These are phyloP conservation scores for Brachionus plicatilis DNA, from an alignment of 1,140 invertebrate genomes.

Conservation along the genomic window DNA sequence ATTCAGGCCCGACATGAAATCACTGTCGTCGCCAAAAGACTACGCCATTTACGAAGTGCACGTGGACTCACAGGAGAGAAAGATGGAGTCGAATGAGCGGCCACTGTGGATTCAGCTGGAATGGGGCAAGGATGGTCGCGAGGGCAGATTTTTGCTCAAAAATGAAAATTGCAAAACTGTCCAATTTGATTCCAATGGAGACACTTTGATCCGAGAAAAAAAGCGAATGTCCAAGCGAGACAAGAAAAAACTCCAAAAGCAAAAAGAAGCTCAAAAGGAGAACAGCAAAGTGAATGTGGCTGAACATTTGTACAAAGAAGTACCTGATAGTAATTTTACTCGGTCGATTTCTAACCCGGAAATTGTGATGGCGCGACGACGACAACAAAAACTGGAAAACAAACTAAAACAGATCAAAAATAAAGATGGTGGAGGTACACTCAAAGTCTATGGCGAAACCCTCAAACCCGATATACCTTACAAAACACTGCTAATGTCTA, in stretches of 20 bases:
- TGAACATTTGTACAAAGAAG: constrained; percentile 61
- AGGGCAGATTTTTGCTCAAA: constrained; percentile 88
- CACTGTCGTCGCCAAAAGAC: constrained; percentile 62
- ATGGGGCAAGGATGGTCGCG: constrained; percentile 95
- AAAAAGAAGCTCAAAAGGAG: constrained; percentile 85
- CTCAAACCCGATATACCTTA: constrained; percentile 94
- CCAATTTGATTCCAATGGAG: background rate
- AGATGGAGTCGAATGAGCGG: constrained; percentile 79
- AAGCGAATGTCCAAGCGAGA: constrained; percentile 86
- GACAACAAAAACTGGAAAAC: constrained; percentile 94
- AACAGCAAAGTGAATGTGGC: constrained; percentile 62
- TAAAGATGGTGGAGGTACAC: constrained; percentile 75
- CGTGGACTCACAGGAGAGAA: constrained; percentile 88
- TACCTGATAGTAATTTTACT: constrained; percentile 95
- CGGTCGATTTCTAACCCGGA: constrained; percentile 97
- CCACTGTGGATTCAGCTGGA: constrained; percentile 94
- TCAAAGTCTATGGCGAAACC: constrained; percentile 96
- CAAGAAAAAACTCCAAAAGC: constrained; percentile 96
- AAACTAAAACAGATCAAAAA: constrained; percentile 91
- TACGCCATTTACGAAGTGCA: constrained; percentile 76
- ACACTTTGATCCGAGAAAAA: constrained; percentile 70
- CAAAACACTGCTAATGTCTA: constrained; percentile 88
- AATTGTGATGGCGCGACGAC: constrained; percentile 88
- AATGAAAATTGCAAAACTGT: constrained; percentile 63
- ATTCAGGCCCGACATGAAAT: constrained; percentile 97